phyloP scores from a whole-genome alignment of 2,113 vertebrate genomes.

The Scomber scombrus region DNA sequence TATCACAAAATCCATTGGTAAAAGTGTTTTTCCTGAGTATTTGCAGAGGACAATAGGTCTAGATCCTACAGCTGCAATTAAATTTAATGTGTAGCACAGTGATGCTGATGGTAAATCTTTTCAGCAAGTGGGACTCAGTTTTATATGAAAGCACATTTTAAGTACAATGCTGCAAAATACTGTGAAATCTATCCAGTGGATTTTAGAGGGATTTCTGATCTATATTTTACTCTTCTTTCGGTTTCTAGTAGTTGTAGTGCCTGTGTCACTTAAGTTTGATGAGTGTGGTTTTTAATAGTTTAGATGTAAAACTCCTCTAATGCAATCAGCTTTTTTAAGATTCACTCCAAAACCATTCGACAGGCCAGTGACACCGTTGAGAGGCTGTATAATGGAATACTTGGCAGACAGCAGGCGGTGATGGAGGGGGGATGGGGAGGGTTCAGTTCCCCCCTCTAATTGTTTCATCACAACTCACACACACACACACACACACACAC shows the following conservation, averaged over 20 bases:
- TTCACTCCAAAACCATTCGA: constrained; percentile 69
- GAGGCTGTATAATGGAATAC: constrained; percentile 68
- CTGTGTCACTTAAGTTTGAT: constrained; percentile 28
- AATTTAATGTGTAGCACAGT: background rate
- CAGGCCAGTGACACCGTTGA: constrained; percentile 44
- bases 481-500: constrained; percentile 13
- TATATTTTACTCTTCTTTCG: background rate
- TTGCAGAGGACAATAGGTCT: background rate
- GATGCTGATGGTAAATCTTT: background rate
- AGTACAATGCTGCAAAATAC: background rate
- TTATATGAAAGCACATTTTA: background rate
- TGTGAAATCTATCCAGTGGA: background rate
- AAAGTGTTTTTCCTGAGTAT: background rate
- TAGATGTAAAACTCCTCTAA: constrained; percentile 32
- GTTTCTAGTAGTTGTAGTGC: background rate
- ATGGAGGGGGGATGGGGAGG: background rate
- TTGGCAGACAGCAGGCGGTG: constrained; percentile 53
- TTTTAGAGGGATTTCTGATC: background rate
- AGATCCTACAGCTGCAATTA: background rate
- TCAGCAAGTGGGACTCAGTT: too few relatives aligned
- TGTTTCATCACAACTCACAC: constrained; percentile 49
- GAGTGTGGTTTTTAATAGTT: constrained; percentile 34
- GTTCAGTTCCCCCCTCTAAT: constrained; percentile 50
- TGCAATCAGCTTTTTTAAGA: constrained; percentile 57
- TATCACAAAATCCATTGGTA: too few relatives aligned